These are phyloP conservation scores for Leptoteleia sp. DNA, from an alignment of 1,140 invertebrate genomes.

Conservation along the genomic window DNA sequence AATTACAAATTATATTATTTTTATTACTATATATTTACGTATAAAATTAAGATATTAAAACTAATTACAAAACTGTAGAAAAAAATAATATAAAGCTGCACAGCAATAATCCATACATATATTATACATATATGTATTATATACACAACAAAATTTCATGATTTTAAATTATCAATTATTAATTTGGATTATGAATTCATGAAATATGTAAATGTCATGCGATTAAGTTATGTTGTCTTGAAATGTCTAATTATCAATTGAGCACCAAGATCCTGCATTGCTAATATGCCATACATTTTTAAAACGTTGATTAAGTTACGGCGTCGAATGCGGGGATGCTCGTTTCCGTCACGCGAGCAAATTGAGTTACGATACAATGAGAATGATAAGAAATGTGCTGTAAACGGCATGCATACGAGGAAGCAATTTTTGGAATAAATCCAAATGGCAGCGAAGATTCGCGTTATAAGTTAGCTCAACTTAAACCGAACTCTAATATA, in stretches of 20 bases:
- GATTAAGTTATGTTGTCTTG: slow-evolving; percentile 1
- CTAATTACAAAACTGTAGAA: too few relatives aligned
- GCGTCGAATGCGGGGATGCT: slow-evolving; percentile 12
- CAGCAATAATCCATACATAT: too few relatives aligned
- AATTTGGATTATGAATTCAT: too few relatives aligned
- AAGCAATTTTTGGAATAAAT: slow-evolving; percentile 52
- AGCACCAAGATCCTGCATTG: background rate
- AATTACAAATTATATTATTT: too few relatives aligned
- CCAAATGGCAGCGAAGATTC: slow-evolving; percentile 38
- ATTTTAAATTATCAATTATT: too few relatives aligned
- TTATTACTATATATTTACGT: too few relatives aligned
- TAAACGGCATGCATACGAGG: slow-evolving; percentile 37
- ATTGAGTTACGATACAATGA: slow-evolving; percentile 38
- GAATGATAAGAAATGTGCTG: slow-evolving; percentile 50
- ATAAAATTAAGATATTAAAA: too few relatives aligned
- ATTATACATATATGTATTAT: too few relatives aligned
- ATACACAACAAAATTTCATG: too few relatives aligned
- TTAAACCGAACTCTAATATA: slow-evolving; percentile 31
- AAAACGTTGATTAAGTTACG: slow-evolving; percentile 30
- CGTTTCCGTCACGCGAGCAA: slow-evolving; percentile 39
- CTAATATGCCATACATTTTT: slow-evolving; percentile 19
- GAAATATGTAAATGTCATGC: background rate
- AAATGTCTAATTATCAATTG: slow-evolving; percentile 8
- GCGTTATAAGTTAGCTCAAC: slow-evolving; percentile 34
- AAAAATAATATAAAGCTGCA: too few relatives aligned